These are phyloP conservation scores for Bombus picipes DNA, from an alignment of 1,140 invertebrate genomes.

Conservation along the genomic window DNA sequence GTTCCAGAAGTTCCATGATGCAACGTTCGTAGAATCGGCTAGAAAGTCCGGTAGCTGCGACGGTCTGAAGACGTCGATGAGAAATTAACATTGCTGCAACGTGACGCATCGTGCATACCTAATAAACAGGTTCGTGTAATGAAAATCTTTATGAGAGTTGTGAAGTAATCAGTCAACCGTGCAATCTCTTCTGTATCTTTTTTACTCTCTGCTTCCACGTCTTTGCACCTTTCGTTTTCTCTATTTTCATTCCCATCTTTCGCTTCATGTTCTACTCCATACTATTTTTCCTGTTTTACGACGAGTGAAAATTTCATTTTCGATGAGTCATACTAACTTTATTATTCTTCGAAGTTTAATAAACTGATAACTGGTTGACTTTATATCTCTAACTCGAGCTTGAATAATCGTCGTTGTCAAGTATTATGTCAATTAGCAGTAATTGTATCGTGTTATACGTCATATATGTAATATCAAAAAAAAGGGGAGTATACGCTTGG, in stretches of 20 bases:
- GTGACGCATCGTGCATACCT: constrained; percentile 41
- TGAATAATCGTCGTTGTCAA: not conserved
- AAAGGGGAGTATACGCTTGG: no score
- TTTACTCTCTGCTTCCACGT: not conserved
- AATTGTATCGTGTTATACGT: not conserved
- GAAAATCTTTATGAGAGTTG: constrained; percentile 54
- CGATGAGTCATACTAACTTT: not conserved
- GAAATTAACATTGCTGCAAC: constrained; percentile 42
- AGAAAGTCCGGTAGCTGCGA: constrained; percentile 35
- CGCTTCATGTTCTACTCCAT: not conserved
- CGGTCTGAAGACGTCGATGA: constrained; percentile 29
- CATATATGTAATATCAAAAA: no score
- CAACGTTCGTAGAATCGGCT: not conserved
- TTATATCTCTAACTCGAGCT: not conserved
- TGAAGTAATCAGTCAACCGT: constrained; percentile 29
- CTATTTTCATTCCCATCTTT: not conserved
- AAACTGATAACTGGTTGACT: not conserved
- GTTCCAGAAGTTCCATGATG: not conserved
- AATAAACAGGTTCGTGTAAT: constrained; percentile 56
- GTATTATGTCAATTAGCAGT: not conserved
- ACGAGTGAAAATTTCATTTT: not conserved
- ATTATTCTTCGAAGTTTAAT: not conserved
- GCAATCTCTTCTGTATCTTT: constrained; percentile 23
- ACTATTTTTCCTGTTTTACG: not conserved
- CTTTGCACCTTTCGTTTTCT: not conserved